Evolutionary conservation across 2,888 invertebrate genomes (phyloP).

Genomic region (Athalia cordata): DNA sequence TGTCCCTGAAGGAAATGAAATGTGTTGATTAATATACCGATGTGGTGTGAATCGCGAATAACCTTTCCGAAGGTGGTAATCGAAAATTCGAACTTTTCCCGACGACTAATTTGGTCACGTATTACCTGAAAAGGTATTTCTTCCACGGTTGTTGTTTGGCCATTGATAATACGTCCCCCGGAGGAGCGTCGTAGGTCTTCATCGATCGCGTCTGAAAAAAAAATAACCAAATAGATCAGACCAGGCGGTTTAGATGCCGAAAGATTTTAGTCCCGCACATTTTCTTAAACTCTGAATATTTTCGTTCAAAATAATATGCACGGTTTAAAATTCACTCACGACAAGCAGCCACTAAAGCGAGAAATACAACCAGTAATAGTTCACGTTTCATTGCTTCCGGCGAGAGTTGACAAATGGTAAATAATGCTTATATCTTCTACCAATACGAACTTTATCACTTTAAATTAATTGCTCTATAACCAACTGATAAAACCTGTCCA

Average conservation of each 20-base stretch:
- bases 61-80: background rate
- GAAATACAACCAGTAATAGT: slow-evolving; percentile 15
- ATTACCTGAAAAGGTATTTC: slow-evolving; percentile 69
- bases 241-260: background rate
- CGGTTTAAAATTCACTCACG: slow-evolving; percentile 21
- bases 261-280: background rate
- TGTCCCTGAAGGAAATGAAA: slow-evolving; percentile 58
- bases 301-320: background rate
- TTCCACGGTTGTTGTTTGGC: slow-evolving; percentile 63
- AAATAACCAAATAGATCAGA: background rate
- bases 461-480: slow-evolving; percentile 14
- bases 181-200: slow-evolving; percentile 46
- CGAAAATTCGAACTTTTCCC: too few species aligned
- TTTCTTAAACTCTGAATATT: background rate
- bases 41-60: background rate
- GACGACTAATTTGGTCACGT: background rate
- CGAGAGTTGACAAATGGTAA: slow-evolving; percentile 29
- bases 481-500: slow-evolving; percentile 10
- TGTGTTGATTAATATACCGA: background rate
- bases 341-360: slow-evolving; percentile 8
- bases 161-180: slow-evolving; percentile 67
- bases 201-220: background rate
- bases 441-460: slow-evolving; percentile 28
- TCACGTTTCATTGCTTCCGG: slow-evolving; percentile 40
- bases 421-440: slow-evolving; percentile 3